Base-by-base conservation (phyloP, 1,140 invertebrate species). In the Akabosia matsudoensis region DNA sequence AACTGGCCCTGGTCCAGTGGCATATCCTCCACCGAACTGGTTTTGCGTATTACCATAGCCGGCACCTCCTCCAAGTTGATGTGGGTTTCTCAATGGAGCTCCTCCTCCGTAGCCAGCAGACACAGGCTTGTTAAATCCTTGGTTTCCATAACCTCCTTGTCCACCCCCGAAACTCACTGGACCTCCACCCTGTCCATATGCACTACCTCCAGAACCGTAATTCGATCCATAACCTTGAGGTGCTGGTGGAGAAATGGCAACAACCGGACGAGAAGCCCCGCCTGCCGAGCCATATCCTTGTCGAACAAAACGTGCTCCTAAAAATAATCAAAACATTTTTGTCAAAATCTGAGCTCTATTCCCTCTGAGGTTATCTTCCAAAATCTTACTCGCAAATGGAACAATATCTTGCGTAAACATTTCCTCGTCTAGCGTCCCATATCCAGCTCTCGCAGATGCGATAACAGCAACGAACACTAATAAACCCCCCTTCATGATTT, bases 301-400 rank as follows among this genome's bases (percentile, higher is more conserved):
- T 10, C 54, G 7, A 56, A 56, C 54, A 56, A 22, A 22, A 4
- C 54, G 10, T n/a, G 54, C 7, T 56, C 54, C 54, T 56, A 22
- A 3, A 22, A 56, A 22, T 4, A 56, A 18, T 45, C 37, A 45
- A 45, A 18, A 45, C 7, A 45, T 45, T 45, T 7, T 45, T 10
- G 37, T 18, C 18, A 10, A 45, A 45, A 45, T 45, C 18, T 18
- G 37, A 45, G 7, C 18, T 45, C 7, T 45, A 45, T 18, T 45
- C 7, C 18, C 7, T 18, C 18, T 45, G 37, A 10, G 37, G 37
- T 10, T n/a, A 45, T 7, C 37, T 45, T 10, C 37, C 7, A 10
- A 45, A 56, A 56, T 24, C 54, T 56, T 7, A 56, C 54, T 56
- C 24, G 54, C 54, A 56, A 56, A 56, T 56, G 54, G 54, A 7